phyloP scores from a whole-genome alignment of 1,140 invertebrate species.

The Scaptomyza montana region DNA sequence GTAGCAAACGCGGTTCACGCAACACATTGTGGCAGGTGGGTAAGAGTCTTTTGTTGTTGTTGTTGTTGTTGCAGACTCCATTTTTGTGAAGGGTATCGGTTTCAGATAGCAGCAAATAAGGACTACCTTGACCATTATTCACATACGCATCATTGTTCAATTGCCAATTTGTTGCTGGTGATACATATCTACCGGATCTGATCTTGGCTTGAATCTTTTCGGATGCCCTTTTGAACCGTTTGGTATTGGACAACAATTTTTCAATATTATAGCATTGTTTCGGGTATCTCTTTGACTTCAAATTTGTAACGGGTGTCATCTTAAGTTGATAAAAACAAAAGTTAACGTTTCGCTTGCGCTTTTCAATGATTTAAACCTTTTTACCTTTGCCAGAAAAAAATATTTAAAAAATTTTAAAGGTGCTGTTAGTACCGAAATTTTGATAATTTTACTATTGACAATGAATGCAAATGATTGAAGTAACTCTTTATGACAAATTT shows the following conservation, averaged over 20 bases:
- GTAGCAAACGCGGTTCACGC: constrained; percentile 9
- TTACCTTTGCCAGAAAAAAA: constrained; percentile 24
- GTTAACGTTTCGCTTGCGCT: not conserved
- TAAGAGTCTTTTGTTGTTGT: not conserved
- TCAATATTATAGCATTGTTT: constrained; percentile 52
- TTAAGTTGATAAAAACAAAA: not conserved
- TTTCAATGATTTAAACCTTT: not conserved
- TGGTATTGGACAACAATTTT: constrained; percentile 7
- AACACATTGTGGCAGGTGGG: constrained; percentile 54
- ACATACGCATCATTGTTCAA: not conserved
- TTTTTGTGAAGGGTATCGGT: not conserved
- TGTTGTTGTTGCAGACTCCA: not conserved
- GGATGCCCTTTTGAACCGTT: not conserved
- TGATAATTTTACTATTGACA: constrained; percentile 39
- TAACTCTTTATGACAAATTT: not conserved
- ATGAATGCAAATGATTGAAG: constrained; percentile 7
- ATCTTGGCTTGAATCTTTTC: not conserved
- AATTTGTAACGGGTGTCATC: constrained; percentile 48
- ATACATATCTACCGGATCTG: not conserved
- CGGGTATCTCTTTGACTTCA: constrained; percentile 10
- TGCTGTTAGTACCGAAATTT: constrained; percentile 45
- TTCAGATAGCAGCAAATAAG: constrained; percentile 44
- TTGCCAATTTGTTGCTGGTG: constrained; percentile 13
- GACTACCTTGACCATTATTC: not conserved
- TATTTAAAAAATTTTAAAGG: constrained; percentile 1